Evolutionary conservation across 2,888 invertebrate genomes (phyloP).

Genomic region (Zaprionus obscuricornis): DNA sequence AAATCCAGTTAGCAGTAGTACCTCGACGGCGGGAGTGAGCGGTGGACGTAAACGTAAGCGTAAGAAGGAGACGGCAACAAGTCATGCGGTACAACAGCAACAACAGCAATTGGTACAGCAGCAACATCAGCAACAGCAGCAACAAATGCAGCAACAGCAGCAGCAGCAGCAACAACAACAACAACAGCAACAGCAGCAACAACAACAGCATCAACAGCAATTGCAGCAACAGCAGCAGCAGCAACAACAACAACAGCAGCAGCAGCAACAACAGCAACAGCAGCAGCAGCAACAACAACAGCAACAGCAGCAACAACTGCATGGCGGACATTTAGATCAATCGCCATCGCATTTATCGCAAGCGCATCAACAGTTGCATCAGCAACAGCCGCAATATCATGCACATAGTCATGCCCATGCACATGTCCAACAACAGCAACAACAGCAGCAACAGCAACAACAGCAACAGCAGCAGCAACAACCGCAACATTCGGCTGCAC

Average conservation of each 20-base stretch:
- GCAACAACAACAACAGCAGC: slow-evolving; percentile 37
- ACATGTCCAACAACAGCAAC: slow-evolving; percentile 57
- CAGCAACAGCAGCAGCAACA: slow-evolving; percentile 34
- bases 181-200: slow-evolving; percentile 2
- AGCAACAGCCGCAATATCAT: slow-evolving; percentile 30
- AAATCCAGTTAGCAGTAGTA: neutral
- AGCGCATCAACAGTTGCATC: slow-evolving; percentile 33
- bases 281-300: slow-evolving; percentile 30
- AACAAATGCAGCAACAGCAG: no score
- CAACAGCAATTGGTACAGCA: slow-evolving; percentile 54
- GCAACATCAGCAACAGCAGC: slow-evolving; percentile 48
- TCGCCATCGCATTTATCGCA: slow-evolving; percentile 24
- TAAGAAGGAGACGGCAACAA: slow-evolving; percentile 63
- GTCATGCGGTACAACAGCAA: slow-evolving; percentile 37
- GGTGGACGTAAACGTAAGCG: slow-evolving; percentile 79
- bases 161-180: slow-evolving; percentile 21
- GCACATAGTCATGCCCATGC: slow-evolving; percentile 25
- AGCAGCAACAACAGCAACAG: slow-evolving; percentile 35
- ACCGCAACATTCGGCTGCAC: slow-evolving; percentile 17
- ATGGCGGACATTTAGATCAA: slow-evolving; percentile 36
- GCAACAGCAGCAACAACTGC: slow-evolving; percentile 37
- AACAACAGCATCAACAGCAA: slow-evolving; percentile 17
- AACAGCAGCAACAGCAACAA: slow-evolving; percentile 32
- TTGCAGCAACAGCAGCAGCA: slow-evolving; percentile 42
- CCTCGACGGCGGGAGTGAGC: slow-evolving; percentile 16